Conservation (phyloP, 2,113 vertebrate species). For the Geococcyx californianus region DNA sequence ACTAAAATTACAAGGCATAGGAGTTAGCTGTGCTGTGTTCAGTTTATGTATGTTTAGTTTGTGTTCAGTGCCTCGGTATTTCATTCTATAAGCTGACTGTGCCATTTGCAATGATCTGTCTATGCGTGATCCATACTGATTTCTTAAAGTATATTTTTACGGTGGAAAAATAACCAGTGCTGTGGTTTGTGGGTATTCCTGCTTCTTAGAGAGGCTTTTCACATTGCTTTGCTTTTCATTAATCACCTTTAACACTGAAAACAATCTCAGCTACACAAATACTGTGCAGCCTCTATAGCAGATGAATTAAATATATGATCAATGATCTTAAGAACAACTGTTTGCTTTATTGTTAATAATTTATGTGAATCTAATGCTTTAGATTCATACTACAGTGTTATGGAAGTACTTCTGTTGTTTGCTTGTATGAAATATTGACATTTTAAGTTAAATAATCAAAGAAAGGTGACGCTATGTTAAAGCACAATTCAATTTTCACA, state of each 20-base stretch:
- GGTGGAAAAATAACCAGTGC: neutral
- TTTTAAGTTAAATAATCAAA: constrained; percentile 81
- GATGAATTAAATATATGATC: constrained; percentile 54
- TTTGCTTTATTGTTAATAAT: constrained; percentile 55
- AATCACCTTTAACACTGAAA: constrained; percentile 31
- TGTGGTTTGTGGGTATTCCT: neutral
- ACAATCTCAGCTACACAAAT: neutral
- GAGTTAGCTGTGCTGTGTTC: neutral
- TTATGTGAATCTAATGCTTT: constrained; percentile 25
- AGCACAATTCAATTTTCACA: constrained; percentile 80
- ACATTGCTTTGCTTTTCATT: constrained; percentile 31
- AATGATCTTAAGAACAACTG: constrained; percentile 28
- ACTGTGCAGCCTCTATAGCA: neutral
- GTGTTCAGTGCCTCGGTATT: neutral
- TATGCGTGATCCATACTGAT: neutral
- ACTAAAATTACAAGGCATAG: neutral
- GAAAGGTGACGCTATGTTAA: constrained; percentile 69
- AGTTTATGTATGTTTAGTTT: neutral
- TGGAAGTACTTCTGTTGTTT: constrained; percentile 49
- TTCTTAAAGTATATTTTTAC: neutral
- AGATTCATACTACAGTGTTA: constrained; percentile 22
- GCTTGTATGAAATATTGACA: constrained; percentile 70
- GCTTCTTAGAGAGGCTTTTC: neutral
- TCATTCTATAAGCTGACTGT: neutral
- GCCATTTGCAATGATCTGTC: neutral